These are phyloP conservation scores for Nematostella vectensis DNA, from an alignment of 92 coral and sea anemone species.

Conservation along the genomic window DNA sequence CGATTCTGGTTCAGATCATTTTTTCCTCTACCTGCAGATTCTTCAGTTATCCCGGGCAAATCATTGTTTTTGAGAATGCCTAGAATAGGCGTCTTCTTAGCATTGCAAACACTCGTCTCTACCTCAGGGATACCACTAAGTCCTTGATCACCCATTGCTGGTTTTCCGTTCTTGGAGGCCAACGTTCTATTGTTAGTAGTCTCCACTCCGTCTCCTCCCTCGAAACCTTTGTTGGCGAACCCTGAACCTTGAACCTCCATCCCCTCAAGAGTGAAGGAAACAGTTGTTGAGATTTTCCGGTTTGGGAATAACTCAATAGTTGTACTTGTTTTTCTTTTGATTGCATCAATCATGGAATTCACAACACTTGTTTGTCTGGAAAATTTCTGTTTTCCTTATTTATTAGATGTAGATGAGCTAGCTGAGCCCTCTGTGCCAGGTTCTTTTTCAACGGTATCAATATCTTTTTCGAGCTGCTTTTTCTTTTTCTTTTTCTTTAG, in stretches of 20 bases:
- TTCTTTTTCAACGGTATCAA: not conserved
- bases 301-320: not conserved
- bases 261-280: not conserved
- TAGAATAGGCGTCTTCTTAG: no score
- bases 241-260: not conserved
- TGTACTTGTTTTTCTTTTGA: not conserved
- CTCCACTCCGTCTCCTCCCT: no score
- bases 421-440: not conserved
- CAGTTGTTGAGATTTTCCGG: not conserved
- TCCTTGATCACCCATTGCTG: no score
- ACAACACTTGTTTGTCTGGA: not conserved
- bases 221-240: not conserved
- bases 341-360: not conserved
- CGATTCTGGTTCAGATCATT: no score
- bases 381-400: not conserved
- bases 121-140: no score
- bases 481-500: slow-evolving; percentile 25
- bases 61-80: no score
- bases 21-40: no score
- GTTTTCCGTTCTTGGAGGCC: no score
- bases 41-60: no score
- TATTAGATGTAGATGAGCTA: not conserved
- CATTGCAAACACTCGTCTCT: no score
- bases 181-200: no score
- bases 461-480: not conserved